These are phyloP conservation scores for Trisateles emortualis DNA, from an alignment of 2,888 invertebrate genomes.

Conservation along the genomic window DNA sequence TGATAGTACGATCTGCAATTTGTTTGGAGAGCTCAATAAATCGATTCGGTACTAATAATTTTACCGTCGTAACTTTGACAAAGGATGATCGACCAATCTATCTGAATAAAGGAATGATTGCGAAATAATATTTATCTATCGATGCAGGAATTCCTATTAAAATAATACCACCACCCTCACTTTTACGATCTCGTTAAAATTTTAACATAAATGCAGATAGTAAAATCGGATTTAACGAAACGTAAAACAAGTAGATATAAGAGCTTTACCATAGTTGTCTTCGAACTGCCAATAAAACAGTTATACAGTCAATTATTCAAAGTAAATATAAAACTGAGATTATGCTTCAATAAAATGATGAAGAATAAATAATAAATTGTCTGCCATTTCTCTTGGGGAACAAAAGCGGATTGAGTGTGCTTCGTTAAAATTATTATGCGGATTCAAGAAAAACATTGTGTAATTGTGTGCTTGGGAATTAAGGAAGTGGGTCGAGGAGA, in stretches of 20 bases:
- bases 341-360: constrained; percentile 27
- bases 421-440: constrained; percentile 17
- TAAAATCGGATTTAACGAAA: neutral
- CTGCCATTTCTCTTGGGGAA: constrained; percentile 11
- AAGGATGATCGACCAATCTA: neutral
- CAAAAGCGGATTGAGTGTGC: constrained; percentile 5
- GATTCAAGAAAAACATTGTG: neutral
- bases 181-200: constrained; percentile 5
- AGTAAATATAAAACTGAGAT: constrained; percentile 19
- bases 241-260: neutral
- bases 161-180: neutral
- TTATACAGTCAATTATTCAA: constrained; percentile 31
- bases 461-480: neutral
- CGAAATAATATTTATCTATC: neutral
- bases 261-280: neutral
- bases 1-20: no score
- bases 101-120: neutral
- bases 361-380: constrained; percentile 38
- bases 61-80: neutral
- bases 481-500: no score
- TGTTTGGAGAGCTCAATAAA: no score
- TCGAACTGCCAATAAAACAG: constrained; percentile 23
- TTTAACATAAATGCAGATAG: neutral
- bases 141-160: constrained; percentile 1
- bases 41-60: no score